A percentile compares a stretch with the other conserved stretches of the same genome.
Evolutionary conservation across 2,113 vertebrate species (phyloP).

Genomic region (Nothoprocta pentlandii): DNA sequence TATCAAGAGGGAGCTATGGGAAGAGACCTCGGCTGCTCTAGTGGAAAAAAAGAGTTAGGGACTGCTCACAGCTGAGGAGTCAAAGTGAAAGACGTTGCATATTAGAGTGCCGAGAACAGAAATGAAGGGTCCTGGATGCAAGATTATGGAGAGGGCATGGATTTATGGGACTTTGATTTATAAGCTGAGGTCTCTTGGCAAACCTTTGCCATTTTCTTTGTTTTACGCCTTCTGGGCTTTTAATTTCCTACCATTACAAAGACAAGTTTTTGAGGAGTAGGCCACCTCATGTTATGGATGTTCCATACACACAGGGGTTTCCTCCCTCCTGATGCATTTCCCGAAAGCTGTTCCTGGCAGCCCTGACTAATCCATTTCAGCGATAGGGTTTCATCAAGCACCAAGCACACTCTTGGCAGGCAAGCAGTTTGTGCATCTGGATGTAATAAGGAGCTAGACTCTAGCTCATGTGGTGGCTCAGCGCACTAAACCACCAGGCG

Average conservation of each 20-base stretch:
- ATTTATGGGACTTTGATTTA: background rate
- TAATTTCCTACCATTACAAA: background rate
- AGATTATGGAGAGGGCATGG: background rate
- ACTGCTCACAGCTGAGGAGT: background rate
- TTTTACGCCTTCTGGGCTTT: background rate
- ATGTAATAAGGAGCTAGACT: slow-evolving; percentile 60
- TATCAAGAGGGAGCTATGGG: accelerated
- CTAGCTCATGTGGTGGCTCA: slow-evolving; percentile 27
- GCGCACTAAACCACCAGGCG: background rate
- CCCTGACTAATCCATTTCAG: background rate
- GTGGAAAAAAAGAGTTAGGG: background rate
- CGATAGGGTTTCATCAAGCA: slow-evolving; percentile 54
- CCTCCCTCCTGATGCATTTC: background rate
- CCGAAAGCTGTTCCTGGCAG: slow-evolving; percentile 36
- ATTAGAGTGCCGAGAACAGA: background rate
- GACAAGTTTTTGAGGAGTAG: slow-evolving; percentile 1
- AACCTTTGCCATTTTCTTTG: background rate
- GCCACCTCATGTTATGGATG: background rate
- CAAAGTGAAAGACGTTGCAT: background rate
- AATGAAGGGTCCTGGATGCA: background rate
- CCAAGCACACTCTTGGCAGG: slow-evolving; percentile 48
- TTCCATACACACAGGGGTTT: background rate
- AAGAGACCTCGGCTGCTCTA: accelerated
- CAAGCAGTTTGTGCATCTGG: slow-evolving; percentile 67
- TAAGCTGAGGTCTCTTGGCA: background rate